Evolutionary conservation across 2,113 vertebrate genomes (phyloP), one percentile per base, ranked within the genome.

Genomic region (Erinaceus europaeus): DNA sequence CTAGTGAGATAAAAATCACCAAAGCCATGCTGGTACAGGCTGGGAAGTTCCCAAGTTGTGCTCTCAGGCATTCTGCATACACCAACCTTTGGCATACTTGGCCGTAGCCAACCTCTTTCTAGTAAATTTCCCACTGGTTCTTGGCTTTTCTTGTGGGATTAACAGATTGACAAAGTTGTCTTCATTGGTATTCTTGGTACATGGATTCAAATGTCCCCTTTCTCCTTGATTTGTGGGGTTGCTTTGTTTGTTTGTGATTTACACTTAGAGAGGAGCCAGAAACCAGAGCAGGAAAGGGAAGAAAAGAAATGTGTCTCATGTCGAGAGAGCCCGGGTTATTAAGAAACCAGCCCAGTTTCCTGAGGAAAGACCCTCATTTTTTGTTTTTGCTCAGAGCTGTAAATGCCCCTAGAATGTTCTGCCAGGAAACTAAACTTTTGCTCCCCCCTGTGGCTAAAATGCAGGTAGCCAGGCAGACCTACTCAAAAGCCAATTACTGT

Each of bases 31-130:
- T 73, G 25, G 23, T 57, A 27, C 25, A 29, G n/a, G n/a, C n/a
- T 57, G 55, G 55, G 55, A 57, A 57, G 25, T 57, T 27, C 55
- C 65, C 21, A 11, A 86, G 53, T 69, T 53, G 61, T 65, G 50
- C 76, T 80, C 72, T 55, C 18, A 78, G n/a, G 68, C 78, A 4
- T 76, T 61, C 42, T 89, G 62, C 68, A 93, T 55, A 93, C 77
- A 75, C 2, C 69, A 84, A 91, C 91, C 94, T 94, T 93, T 86
- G 84, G 75, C 92, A 75, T 25, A 94, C 46, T 94, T 96, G 94
- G 93, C 91, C 32, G 34, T 36, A 18, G 72, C 78, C 52, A n/a
- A 5, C 38, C 48, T 94, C 91, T 94, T 92, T 95, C 91, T 94
- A 96, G 93, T 96, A 95, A 95, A 91, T 78, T 91, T 72, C 82